Evolutionary conservation across 1,140 invertebrate genomes (phyloP).

Genomic region (Hycleus cichorii): DNA sequence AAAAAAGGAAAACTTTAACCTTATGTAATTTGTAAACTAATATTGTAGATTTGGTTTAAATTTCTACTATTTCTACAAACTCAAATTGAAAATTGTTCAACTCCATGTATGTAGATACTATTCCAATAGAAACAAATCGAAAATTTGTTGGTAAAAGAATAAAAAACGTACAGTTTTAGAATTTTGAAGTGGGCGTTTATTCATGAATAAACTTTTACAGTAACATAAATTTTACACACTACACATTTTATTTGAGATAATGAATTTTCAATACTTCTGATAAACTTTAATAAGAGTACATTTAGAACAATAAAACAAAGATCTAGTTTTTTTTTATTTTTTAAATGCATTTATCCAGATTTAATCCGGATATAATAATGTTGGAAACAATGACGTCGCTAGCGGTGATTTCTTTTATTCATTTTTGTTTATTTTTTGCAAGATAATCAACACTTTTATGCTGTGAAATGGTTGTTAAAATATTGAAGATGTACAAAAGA

Average conservation of each 20-base stretch:
- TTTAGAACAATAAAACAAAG: constrained; percentile 15
- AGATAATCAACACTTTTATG: constrained; percentile 2
- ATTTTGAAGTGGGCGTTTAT: constrained; percentile 14
- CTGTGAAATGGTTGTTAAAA: not conserved
- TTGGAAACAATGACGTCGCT: constrained; percentile 9
- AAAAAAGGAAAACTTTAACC: not conserved
- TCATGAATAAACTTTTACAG: constrained; percentile 17
- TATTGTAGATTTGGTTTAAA: no score
- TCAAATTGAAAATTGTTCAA: no score
- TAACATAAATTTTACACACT: constrained; percentile 18
- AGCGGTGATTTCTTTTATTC: not conserved
- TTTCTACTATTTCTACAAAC: no score
- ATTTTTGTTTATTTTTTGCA: not conserved
- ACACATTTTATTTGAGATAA: constrained; percentile 18
- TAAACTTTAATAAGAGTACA: constrained; percentile 8
- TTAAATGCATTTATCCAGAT: no score
- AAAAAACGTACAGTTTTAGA: not conserved
- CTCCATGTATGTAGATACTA: no score
- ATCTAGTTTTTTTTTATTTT: not conserved
- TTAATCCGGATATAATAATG: no score
- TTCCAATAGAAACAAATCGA: not conserved
- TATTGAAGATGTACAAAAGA: constrained; percentile 6
- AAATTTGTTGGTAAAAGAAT: not conserved
- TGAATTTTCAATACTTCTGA: constrained; percentile 10
- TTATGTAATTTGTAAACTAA: no score